A percentile compares a stretch with the other conserved stretches of the same genome.
Evolutionary conservation across 1,140 invertebrate genomes (phyloP).

Genomic region (Euschistus heros): DNA sequence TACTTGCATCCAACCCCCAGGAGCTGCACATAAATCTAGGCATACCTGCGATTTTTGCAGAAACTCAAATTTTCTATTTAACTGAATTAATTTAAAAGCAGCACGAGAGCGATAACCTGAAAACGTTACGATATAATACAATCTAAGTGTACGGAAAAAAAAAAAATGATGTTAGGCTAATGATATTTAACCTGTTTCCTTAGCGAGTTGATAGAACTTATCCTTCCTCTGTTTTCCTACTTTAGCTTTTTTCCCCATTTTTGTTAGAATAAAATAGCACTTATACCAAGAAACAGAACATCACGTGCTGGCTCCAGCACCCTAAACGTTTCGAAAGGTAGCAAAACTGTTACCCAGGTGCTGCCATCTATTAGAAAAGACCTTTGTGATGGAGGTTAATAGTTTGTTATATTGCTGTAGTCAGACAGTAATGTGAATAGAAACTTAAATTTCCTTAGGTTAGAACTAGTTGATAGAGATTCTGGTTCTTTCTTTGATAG

Average conservation of each 20-base stretch:
- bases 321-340: no score
- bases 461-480: no score
- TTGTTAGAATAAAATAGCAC: not conserved
- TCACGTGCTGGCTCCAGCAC: not conserved
- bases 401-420: no score
- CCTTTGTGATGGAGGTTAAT: no score
- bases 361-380: no score
- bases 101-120: conserved; percentile 90
- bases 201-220: conserved; percentile 97
- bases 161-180: conserved; percentile 6
- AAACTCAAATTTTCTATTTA: conserved; percentile 97
- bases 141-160: not conserved
- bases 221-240: conserved; percentile 95
- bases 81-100: conserved; percentile 95
- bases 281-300: not conserved
- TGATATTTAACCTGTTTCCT: conserved; percentile 76
- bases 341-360: no score
- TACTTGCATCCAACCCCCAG: conserved; percentile 99
- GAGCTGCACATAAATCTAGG: conserved; percentile 96
- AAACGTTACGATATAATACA: conserved; percentile 9
- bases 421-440: no score
- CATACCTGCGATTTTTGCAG: conserved; percentile 90
- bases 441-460: no score
- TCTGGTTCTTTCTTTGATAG: no score
- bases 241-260: conserved; percentile 94